Conservation (phyloP, 30 jellyfish, hydroid and myxozoan species). For the Turritopsis dohrnii region DNA sequence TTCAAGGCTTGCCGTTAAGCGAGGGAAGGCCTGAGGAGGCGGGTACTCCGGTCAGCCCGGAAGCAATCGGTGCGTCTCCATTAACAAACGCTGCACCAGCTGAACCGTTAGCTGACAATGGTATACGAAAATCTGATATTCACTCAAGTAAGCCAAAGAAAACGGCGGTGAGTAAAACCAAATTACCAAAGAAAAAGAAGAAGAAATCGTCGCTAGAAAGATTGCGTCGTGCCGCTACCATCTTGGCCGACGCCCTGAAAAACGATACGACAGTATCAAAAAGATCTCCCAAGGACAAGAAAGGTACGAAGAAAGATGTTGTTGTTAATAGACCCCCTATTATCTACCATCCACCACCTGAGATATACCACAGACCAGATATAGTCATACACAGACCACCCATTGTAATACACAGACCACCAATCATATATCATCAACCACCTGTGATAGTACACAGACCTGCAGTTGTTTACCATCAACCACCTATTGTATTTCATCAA, state of each 20-base stretch:
- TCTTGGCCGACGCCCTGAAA: slow-evolving; percentile 13
- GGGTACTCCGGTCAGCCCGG: neutral
- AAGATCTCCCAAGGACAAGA: slow-evolving; percentile 50
- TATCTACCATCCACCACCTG: slow-evolving; percentile 97
- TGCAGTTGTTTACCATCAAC: slow-evolving; percentile 89
- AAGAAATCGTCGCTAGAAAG: neutral
- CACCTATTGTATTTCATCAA: slow-evolving; percentile 82
- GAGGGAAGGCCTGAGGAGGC: slow-evolving; percentile 14
- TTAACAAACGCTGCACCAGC: neutral
- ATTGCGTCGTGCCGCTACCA: slow-evolving; percentile 20
- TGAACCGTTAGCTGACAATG: neutral
- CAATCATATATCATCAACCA: slow-evolving; percentile 82
- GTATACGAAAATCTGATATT: slow-evolving; percentile 25
- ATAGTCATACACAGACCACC: slow-evolving; percentile 83
- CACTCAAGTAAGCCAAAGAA: slow-evolving; percentile 12
- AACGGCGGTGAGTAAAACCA: neutral
- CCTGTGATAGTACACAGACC: slow-evolving; percentile 86
- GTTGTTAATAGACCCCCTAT: slow-evolving; percentile 95
- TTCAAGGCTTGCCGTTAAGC: neutral
- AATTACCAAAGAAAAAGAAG: neutral
- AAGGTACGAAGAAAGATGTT: slow-evolving; percentile 85
- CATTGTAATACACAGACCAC: slow-evolving; percentile 79
- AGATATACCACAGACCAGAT: slow-evolving; percentile 92
- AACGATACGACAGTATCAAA: slow-evolving; percentile 43
- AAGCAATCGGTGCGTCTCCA: neutral